Percentiles rank a stretch among this genome's conserved stretches.
These are phyloP conservation scores for Cyclophora punctaria DNA, from an alignment of 2,888 invertebrate species.

Conservation along the genomic window DNA sequence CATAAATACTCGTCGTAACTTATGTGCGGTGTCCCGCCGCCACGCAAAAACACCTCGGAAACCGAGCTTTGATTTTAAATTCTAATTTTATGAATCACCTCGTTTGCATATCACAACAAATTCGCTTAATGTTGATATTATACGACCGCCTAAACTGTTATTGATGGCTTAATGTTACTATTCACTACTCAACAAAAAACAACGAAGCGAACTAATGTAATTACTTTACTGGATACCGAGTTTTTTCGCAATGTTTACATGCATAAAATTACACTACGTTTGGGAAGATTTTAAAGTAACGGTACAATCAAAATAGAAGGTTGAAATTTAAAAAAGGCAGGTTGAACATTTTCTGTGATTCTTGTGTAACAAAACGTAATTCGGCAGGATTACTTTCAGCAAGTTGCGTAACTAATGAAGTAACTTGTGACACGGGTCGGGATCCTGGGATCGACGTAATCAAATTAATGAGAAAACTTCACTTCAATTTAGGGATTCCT, in stretches of 20 bases:
- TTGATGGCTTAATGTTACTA: slow-evolving; percentile 2
- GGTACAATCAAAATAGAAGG: too few relatives aligned
- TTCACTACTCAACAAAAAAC: too few relatives aligned
- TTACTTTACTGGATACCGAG: too few relatives aligned
- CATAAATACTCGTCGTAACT: slow-evolving; percentile 21
- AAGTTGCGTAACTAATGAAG: slow-evolving; percentile 73
- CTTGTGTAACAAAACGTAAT: slow-evolving; percentile 67
- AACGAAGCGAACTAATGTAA: too few relatives aligned
- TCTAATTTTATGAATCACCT: slow-evolving; percentile 67
- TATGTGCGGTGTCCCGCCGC: slow-evolving; percentile 12
- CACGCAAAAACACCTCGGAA: slow-evolving; percentile 56
- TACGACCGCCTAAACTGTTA: slow-evolving; percentile 8
- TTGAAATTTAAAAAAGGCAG: not conserved
- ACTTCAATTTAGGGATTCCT: slow-evolving; percentile 70
- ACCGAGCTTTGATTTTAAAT: slow-evolving; percentile 68
- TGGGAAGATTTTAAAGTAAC: too few relatives aligned
- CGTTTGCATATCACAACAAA: slow-evolving; percentile 59
- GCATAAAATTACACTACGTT: too few relatives aligned
- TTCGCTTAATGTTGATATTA: slow-evolving; percentile 25
- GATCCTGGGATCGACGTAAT: slow-evolving; percentile 70
- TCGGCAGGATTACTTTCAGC: slow-evolving; percentile 66
- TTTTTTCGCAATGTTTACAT: too few relatives aligned
- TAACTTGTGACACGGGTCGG: slow-evolving; percentile 74
- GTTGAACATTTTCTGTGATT: slow-evolving; percentile 53
- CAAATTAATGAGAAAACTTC: slow-evolving; percentile 75